Evolutionary conservation across 2,113 vertebrate species (phyloP), one percentile per base, ranked within the genome.

Genomic region (Gymnorhina tibicen): DNA sequence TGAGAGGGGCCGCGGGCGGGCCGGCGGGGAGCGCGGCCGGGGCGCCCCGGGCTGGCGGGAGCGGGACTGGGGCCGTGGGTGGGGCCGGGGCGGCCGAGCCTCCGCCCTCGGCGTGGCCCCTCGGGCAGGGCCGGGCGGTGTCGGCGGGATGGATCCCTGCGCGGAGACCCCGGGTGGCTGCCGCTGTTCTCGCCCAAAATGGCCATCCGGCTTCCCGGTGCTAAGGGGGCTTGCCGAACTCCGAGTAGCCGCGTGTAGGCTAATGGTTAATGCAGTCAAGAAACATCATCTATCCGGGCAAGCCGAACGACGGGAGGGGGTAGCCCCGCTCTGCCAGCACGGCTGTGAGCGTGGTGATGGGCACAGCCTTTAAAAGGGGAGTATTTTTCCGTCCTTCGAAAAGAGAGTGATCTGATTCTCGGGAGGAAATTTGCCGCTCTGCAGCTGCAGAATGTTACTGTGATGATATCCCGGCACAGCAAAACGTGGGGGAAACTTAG

Each of bases 201-300:
- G 68, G 44, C 70, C 49, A 18, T 52, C 21, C 3, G 8, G 32
- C 22, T 23, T 39, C 7, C 17, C 5, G 28, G 26, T 7, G 32
- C 7, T 12, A 4, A 9, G 58, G 26, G 58, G 9, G 49, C 50
- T 64, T 16, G 59, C n/a, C 8, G 18, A 2, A 1, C 30, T 6
- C 12, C 33, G 5, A 26, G 2, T 22, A 16, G 10, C 30, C 0
- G 21, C 1, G 1, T 0, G 39, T 7, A 1, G 5, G 10, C 14
- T 3, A 0, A 0, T 4, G n/a, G 6, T 23, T 5, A 11, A 4
- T 30, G 55, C 66, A 5, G 1, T 7, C 28, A 1, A 5, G 39
- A 18, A 33, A 11, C 59, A 3, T 6, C 6, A 2, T 17, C 49
- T 15, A 14, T 6, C 11, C 2, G 46, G 41, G 37, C 4, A 18